These are phyloP conservation scores for Sternotherus odoratus DNA, from an alignment of 2,797 vertebrate genomes.

Conservation along the genomic window DNA sequence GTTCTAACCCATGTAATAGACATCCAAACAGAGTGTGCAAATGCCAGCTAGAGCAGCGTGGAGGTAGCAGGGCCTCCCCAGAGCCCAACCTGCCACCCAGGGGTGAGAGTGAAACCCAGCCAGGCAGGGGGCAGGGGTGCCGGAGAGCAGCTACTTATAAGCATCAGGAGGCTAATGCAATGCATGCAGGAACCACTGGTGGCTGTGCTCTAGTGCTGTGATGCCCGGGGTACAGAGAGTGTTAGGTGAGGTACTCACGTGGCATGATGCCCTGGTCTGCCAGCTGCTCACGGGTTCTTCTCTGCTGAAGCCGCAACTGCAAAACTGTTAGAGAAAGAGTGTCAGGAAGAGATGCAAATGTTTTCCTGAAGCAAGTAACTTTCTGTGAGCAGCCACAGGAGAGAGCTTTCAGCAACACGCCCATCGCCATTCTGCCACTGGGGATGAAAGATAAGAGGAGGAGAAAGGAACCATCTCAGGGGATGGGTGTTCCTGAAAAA, in stretches of 20 bases:
- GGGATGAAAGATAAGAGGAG: background rate
- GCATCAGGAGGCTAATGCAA: background rate
- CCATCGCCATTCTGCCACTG: background rate
- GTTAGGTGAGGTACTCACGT: slow-evolving; percentile 86
- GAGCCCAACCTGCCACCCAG: background rate
- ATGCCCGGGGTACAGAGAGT: background rate
- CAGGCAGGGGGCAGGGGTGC: slow-evolving; percentile 8
- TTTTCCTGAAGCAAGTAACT: background rate
- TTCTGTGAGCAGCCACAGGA: background rate
- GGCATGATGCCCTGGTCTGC: slow-evolving; percentile 96
- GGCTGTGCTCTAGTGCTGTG: background rate
- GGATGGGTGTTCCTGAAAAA: background rate
- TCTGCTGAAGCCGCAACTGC: slow-evolving; percentile 98
- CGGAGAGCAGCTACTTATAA: background rate
- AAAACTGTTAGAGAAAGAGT: slow-evolving; percentile 86
- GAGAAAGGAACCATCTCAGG: background rate
- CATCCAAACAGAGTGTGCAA: background rate
- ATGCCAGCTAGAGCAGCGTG: background rate
- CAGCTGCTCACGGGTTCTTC: slow-evolving; percentile 95
- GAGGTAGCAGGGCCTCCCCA: background rate
- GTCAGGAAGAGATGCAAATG: slow-evolving; percentile 42
- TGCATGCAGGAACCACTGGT: background rate
- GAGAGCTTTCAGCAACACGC: background rate
- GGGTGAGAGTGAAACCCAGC: background rate
- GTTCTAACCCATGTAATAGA: background rate